Evolutionary conservation across 2,113 vertebrate genomes (phyloP), one percentile per base, ranked within the genome.

Genomic region (Campylomormyrus numenius): DNA sequence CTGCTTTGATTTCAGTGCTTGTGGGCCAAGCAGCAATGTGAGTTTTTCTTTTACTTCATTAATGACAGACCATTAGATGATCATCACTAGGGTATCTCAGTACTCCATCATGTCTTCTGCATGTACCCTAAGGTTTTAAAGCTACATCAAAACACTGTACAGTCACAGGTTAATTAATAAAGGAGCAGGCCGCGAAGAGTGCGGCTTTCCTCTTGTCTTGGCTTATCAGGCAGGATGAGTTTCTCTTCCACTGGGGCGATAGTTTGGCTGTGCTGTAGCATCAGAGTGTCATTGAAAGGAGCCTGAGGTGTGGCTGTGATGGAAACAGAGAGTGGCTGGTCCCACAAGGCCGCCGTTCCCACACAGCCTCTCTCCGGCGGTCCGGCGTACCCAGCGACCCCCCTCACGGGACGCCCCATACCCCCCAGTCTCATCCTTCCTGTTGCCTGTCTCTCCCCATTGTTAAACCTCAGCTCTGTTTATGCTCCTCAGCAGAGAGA

Each of bases 41-140:
- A 92, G 93, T 93, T 92, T 95, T 92, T 49, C 46, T 50, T 15
- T 52, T 21, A 93, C 92, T 94, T 95, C 93, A 94, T 95, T 95
- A 95, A 94, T 89, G 90, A 94, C 91, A 56, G 91, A 92, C 92
- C 91, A 92, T 93, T 88, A 66, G 39, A 19, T 45, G 46, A 46
- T 21, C 15, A 46, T 42, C 49, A 80, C n/a, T 52, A 35, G 88
- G 90, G 92, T 88, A 90, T 91, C 90, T 91, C 85, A 42, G 74
- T 42, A 7, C 35, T 35, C 31, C 35, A 80, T 80, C 74, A 17
- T 8, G 13, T 80, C 74, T 80, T 80, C 35, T 42, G 35, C 17
- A 19, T 42, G 31, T 6, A 42, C 35, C 74, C 35, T 80, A 19
- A 42, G 74, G 31, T 42, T 80, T 42, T 2, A n/a, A 48, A 86